phyloP scores from a whole-genome alignment of 2,888 invertebrate genomes.

The Luffia ferchaultella region DNA sequence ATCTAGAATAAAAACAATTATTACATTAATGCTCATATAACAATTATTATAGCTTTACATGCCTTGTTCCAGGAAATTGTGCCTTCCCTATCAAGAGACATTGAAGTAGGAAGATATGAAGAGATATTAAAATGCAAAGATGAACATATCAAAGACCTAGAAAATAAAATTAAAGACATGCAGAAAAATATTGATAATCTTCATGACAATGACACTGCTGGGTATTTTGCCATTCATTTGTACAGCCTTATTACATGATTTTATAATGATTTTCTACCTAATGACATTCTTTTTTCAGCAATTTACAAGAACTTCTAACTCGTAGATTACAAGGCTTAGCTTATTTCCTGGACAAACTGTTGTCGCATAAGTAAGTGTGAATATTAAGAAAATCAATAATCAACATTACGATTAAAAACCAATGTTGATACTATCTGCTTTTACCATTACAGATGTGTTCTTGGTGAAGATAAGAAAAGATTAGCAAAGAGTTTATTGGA shows the following conservation, averaged over 20 bases:
- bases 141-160: conserved; percentile 59
- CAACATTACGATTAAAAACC: no score
- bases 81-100: conserved; percentile 48
- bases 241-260: background rate
- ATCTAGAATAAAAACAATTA: background rate
- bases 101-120: conserved; percentile 51
- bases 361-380: conserved; percentile 66
- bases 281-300: conserved; percentile 31
- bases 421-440: no score
- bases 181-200: conserved; percentile 36
- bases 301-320: conserved; percentile 60
- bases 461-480: conserved; percentile 56
- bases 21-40: background rate
- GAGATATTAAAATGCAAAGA: conserved; percentile 62
- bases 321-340: conserved; percentile 71
- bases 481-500: conserved; percentile 56
- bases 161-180: conserved; percentile 44
- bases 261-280: background rate
- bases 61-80: conserved; percentile 28
- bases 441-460: conserved; percentile 39
- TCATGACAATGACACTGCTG: background rate
- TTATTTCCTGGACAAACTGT: conserved; percentile 69
- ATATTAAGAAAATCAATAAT: no score
- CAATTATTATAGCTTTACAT: background rate
- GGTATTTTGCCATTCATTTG: conserved; percentile 1